Conservation (phyloP, 2,797 vertebrate species). For the Yasuhikotakia modesta region DNA sequence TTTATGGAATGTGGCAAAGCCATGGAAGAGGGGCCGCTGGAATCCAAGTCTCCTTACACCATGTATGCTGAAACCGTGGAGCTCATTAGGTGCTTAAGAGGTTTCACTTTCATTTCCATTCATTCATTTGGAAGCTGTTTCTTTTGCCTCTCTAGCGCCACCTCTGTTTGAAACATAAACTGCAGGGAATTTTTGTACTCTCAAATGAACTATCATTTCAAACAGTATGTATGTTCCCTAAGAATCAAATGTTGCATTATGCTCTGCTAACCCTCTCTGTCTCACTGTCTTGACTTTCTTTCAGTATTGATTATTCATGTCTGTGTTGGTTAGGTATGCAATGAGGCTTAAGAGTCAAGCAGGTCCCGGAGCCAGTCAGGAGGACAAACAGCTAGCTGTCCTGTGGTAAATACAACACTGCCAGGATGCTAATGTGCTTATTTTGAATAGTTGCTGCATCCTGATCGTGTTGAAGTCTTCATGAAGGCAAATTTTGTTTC, state of each 20-base stretch:
- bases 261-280: too few relatives aligned
- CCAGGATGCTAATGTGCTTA: too few relatives aligned
- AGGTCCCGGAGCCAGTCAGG: slow-evolving; percentile 85
- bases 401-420: slow-evolving; percentile 82
- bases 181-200: too few relatives aligned
- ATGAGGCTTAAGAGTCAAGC: slow-evolving; percentile 96
- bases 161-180: too few relatives aligned
- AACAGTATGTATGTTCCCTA: too few relatives aligned
- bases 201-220: too few relatives aligned
- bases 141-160: too few relatives aligned
- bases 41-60: slow-evolving; percentile 94
- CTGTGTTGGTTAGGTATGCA: slow-evolving; percentile 84
- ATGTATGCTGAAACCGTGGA: slow-evolving; percentile 99
- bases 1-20: slow-evolving; percentile 99
- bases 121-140: not conserved
- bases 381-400: slow-evolving; percentile 95
- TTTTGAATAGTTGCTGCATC: not conserved
- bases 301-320: slow-evolving; percentile 46
- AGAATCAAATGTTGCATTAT: too few relatives aligned
- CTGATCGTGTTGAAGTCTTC: not conserved
- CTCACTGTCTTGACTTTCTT: not conserved
- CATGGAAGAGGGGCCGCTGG: slow-evolving; percentile 96
- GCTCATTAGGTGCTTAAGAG: slow-evolving; percentile 87
- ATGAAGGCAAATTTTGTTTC: slow-evolving; percentile 29
- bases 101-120: not conserved